A percentile compares a stretch with the other conserved stretches of the same genome.
phyloP scores from a whole-genome alignment of 2,888 invertebrate genomes.

The Julus scanicus region DNA sequence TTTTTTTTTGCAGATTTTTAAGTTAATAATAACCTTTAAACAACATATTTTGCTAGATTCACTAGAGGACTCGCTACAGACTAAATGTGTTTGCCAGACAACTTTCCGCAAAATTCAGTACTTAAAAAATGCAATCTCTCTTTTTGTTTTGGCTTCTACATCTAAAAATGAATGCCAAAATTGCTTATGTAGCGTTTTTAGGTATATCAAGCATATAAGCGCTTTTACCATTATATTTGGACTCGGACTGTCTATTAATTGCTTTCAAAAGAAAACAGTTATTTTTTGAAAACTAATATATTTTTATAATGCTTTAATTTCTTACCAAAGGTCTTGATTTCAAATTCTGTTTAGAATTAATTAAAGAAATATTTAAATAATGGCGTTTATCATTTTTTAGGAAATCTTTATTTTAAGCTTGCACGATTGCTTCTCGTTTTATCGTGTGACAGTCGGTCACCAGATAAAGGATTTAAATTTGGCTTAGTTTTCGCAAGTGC shows the following conservation, averaged over 20 bases:
- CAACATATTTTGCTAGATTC: not conserved
- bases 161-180: not conserved
- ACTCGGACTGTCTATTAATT: not conserved
- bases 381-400: not conserved
- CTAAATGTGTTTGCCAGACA: not conserved
- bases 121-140: not conserved
- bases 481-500: not conserved
- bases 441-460: not conserved
- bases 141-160: not conserved
- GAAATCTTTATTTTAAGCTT: not conserved
- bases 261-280: not conserved
- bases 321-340: conserved; percentile 15
- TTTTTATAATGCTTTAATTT: conserved; percentile 35
- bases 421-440: not conserved
- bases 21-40: conserved; percentile 1
- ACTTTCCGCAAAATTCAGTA: not conserved
- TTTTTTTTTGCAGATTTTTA: not conserved
- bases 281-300: conserved; percentile 36
- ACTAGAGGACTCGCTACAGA: not conserved
- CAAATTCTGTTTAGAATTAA: not conserved
- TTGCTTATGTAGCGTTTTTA: not conserved
- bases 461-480: not conserved
- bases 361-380: not conserved
- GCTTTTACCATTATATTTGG: not conserved
- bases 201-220: not conserved